Evolutionary conservation across 2,888 invertebrate genomes (phyloP).

Genomic region (Sphaerophoria rueppellii): DNA sequence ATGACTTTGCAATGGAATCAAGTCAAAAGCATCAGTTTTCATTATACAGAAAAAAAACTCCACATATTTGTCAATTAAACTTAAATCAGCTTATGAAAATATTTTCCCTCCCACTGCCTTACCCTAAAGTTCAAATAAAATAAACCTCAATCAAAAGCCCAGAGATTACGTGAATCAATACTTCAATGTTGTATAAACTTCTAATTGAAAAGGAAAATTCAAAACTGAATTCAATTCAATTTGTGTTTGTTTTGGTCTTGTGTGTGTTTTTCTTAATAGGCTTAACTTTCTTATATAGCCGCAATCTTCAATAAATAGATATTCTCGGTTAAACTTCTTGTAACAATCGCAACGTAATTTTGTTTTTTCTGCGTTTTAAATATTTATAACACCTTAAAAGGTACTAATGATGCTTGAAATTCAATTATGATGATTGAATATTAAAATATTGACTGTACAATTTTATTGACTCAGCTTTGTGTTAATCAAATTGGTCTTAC

Average conservation of each 20-base stretch:
- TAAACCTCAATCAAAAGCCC: constrained; percentile 8
- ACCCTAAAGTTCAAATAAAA: constrained; percentile 18
- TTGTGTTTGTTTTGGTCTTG: background rate
- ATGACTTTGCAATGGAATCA: too few species aligned
- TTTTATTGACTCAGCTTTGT: background rate
- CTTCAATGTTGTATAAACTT: background rate
- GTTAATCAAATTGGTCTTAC: too few species aligned
- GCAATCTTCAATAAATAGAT: constrained; percentile 1
- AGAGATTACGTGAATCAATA: constrained; percentile 22
- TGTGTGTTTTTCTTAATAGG: background rate
- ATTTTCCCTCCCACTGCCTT: background rate
- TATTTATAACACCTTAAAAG: background rate
- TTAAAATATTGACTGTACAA: background rate
- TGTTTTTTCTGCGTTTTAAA: constrained; percentile 13
- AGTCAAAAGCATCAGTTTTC: too few species aligned
- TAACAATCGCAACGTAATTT: constrained; percentile 20
- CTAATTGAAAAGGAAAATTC: constrained; percentile 2
- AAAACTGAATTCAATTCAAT: constrained; percentile 12
- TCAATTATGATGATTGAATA: background rate
- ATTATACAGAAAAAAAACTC: background rate
- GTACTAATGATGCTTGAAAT: constrained; percentile 16
- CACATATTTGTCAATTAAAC: background rate
- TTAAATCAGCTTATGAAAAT: background rate
- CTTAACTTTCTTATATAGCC: constrained; percentile 11
- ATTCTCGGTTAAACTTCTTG: background rate